Evolutionary conservation across 30 jellyfish, hydroid and myxozoan genomes (phyloP), one percentile per base, ranked within the genome.

Genomic region (Rhopilema esculentum): DNA sequence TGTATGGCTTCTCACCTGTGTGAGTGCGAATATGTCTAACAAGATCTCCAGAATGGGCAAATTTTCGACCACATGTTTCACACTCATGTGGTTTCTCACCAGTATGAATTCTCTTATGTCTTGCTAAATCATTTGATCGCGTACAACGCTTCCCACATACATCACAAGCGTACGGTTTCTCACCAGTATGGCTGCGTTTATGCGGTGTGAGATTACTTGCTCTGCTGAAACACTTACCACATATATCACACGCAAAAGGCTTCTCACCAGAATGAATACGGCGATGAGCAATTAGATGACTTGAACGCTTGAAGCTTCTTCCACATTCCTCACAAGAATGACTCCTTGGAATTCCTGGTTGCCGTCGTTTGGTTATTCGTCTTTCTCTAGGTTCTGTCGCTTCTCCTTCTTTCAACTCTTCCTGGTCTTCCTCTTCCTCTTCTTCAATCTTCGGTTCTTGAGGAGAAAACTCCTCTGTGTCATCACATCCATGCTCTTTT

Each of bases 71-170:
- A 73, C 98, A 93, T 8, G 97, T 97, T 33, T 84, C 89, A 49
- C 98, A 93, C 77, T 79, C 85, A 30, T 93, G 94, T 29, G 98
- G 98, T 61, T 93, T 93, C 89, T 93, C 98, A 1, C 98, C 98
- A 1, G 98, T 93, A 91, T 93, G 98, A 16, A 93, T 93, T 16
- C 98, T 95, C 29, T 89, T 83, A 79, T 93, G 98, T 20, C 98
- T 84, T 74, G 97, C 83, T 49, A 93, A 72, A 72, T 93, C 98
- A 66, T 97, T 93, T 15, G 97, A 84, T 18, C 97, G 91, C 27
- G 94, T 85, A 88, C 94, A 85, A 27, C 98, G 97, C 70, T 93
- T 93, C 74, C 95, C 95, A 51, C 98, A 93, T 8, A 83, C 68
- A 18, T 88, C 88, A 75, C 98, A 93, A 12, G 92, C 91, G 80